Conservation (phyloP, 2,113 vertebrate genomes). For the human (Homo sapiens) region GRCh38 chr12:100620001-100620500, state of each 20-base stretch:
- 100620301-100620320: background rate
- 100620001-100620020: background rate
- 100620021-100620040: background rate
- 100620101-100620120: background rate
- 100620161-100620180: slow-evolving; percentile 23
- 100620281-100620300: slow-evolving; percentile 33
- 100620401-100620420: background rate
- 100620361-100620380: background rate
- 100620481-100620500: background rate
- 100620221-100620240: background rate
- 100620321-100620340: background rate
- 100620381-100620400: background rate
- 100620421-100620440: background rate
- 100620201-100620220: background rate
- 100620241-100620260: background rate
- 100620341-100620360: background rate
- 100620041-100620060: background rate
- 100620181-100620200: background rate
- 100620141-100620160: background rate
- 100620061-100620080: background rate
- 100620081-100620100: background rate
- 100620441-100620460: background rate
- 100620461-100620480: background rate
- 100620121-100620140: background rate
- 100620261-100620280: background rate